Percentiles rank a stretch among this genome's conserved stretches.
phyloP scores from a whole-genome alignment of 2,797 vertebrate species.

The Leucoraja ocellata region DNA sequence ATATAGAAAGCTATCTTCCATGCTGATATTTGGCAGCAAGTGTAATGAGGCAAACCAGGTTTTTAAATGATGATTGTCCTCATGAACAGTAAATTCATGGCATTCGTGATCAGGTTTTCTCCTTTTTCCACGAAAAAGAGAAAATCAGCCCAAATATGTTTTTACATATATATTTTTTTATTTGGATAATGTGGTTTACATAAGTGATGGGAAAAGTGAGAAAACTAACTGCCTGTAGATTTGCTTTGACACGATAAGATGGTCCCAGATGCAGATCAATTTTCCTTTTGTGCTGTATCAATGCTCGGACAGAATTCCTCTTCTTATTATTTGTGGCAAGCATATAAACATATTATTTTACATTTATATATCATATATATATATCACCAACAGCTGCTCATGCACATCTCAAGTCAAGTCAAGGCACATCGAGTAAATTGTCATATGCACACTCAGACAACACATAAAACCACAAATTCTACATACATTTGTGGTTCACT shows the following conservation, averaged over 20 bases:
- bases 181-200: background rate
- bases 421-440: no score
- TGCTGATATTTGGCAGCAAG: background rate
- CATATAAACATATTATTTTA: background rate
- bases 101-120: background rate
- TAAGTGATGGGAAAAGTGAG: background rate
- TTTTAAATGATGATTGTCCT: slow-evolving; percentile 2
- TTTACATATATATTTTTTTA: background rate
- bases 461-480: background rate
- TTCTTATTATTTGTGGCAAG: background rate
- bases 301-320: background rate
- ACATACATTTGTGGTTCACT: background rate
- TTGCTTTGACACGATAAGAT: background rate
- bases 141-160: background rate
- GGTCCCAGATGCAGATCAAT: background rate
- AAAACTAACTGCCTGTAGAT: background rate
- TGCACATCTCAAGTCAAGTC: no score
- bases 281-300: background rate
- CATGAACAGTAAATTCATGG: background rate
- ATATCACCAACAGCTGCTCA: no score
- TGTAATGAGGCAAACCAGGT: slow-evolving; percentile 6
- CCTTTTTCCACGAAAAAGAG: background rate
- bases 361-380: background rate
- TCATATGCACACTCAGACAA: no score
- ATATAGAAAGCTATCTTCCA: background rate